Evolutionary conservation across 2,888 invertebrate species (phyloP), one percentile per base, ranked within the genome.

Genomic region (Melanophora roralis): DNA sequence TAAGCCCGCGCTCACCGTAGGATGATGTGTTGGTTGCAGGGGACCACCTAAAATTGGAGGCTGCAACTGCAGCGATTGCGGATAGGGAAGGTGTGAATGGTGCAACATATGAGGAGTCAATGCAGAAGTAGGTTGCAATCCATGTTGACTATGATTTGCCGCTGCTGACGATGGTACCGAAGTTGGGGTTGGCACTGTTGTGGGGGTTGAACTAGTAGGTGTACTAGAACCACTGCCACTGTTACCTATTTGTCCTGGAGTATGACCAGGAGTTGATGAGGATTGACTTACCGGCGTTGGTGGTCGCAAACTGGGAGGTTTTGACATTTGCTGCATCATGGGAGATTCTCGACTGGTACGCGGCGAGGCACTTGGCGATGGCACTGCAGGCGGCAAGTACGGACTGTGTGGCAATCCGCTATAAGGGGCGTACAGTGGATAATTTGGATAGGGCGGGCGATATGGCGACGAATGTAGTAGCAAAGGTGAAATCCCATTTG

Each of bases 331-430:
- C 64, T 72, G 69, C 43, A 87, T 84, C 76, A 86, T 76, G 5
- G 87, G 85, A 45, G 88, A 86, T 72, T 86, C 87, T 12, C 88
- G 86, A 80, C 84, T 86, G 64, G 80, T 76, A 14, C 80, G 76
- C 73, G 80, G 80, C 76, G 79, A 79, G 51, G 93, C 92, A 64
- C 92, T 92, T 4, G 94, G 93, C 65, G 92, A 91, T 67, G 93
- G 93, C 83, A 92, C 91, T 60, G 92, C 90, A 38, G 92, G 91
- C 36, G 92, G 92, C 84, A 94, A 91, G 85, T 95, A 95, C 47
- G 95, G 94, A 85, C 94, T 94, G 89, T 94, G 94, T 89, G 94
- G 94, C 89, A 94, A 93, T 71, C 93, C 92, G 75, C 94, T 94
- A 86, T 95, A 95, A 0, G 96, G 96, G 12, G 96, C 94, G 87